Conservation (phyloP, 2,113 vertebrate genomes). For the Dolichotis patagonum region DNA sequence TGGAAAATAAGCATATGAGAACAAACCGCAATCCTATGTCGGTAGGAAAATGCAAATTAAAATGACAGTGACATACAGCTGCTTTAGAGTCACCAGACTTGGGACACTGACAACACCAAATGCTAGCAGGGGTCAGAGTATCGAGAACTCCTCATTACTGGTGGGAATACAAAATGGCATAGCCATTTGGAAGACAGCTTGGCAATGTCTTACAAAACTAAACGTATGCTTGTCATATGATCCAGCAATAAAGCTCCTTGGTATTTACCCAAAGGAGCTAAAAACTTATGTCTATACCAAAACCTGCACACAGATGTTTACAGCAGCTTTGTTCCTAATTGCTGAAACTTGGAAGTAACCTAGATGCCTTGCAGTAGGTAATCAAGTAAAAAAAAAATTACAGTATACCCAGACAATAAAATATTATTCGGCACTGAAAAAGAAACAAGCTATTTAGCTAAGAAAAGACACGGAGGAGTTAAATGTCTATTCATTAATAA, state of each 20-base stretch:
- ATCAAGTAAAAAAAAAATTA: background rate
- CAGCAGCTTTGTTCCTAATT: background rate
- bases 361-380: background rate
- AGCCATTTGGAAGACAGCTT: background rate
- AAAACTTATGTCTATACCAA: background rate
- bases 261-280: background rate
- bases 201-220: background rate
- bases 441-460: background rate
- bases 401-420: background rate
- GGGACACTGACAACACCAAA: background rate
- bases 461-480: background rate
- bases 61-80: background rate
- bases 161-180: background rate
- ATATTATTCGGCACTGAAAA: background rate
- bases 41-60: background rate
- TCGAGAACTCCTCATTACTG: background rate
- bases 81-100: background rate
- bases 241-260: background rate
- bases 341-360: background rate
- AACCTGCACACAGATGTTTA: background rate
- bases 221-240: background rate
- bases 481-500: background rate
- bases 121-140: background rate
- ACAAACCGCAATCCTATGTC: background rate
- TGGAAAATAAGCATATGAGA: background rate